Base-by-base conservation (phyloP, 2,888 invertebrate genomes). In the Latrodectus hesperus region DNA sequence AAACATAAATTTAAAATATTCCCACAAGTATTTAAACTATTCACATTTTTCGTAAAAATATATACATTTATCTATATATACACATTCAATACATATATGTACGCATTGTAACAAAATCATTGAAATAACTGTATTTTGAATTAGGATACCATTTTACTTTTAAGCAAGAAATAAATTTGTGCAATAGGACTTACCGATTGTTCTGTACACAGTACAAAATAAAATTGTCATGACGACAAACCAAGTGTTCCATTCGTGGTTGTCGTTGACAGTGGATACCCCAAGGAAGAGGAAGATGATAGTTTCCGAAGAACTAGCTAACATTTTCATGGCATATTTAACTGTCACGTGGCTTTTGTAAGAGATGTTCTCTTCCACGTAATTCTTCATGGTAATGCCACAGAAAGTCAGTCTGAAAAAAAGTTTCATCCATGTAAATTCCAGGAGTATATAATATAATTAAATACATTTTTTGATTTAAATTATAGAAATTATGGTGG, bases 241-340 rank as follows among this genome's bases (percentile, higher is more conserved):
- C 94, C 96, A 96, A 68, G 97, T 96, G 93, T 99, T 98, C 98
- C 98, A 99, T 90, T 95, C 96, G 92, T 99, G 99, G 90, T 94
- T 94, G 92, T 97, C 96, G 92, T 97, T 96, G 90, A 98, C 97
- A 0, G 99, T 99, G 22, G 99, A 98, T 49, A 99, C 97, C 5
- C 99, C 99, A 86, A 99, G 95, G 93, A 99, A 99, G 96, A 99
- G 98, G 93, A 99, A 99, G 92, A 99, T 99, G 92, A 99, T 97
- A 11, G 99, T 99, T 93, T 99, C 99, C 9, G 98, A 97, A 6
- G 97, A 97, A 91, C 97, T 98, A 88, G 98, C 98, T 91, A 99
- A 93, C 99, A 99, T 99, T 93, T 99, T 99, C 95, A 99, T 96
- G 80, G 99, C 97, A 92, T 99, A 99, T 93, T 99, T 99, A 90